Conservation (phyloP, 2,888 invertebrate species). For the Microctonus aethiopoides region DNA sequence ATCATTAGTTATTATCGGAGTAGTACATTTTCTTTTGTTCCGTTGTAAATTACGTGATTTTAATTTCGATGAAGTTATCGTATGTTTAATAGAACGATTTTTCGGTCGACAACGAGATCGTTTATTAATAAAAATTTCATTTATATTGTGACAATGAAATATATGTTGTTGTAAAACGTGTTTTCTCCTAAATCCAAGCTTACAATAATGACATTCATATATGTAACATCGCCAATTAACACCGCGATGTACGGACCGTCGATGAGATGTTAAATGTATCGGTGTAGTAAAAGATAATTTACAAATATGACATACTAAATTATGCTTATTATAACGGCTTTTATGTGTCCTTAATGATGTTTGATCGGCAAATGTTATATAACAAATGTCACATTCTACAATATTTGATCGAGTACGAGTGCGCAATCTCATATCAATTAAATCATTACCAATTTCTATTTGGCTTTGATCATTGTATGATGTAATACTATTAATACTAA, state of each 20-base stretch:
- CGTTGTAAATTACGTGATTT: background rate
- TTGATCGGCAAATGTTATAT: background rate
- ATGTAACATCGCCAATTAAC: background rate
- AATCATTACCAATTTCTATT: background rate
- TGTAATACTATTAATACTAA: background rate
- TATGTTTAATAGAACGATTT: background rate
- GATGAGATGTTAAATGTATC: background rate
- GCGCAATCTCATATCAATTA: background rate
- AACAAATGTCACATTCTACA: constrained; percentile 13
- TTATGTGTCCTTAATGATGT: background rate
- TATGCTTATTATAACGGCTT: background rate
- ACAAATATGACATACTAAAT: constrained; percentile 5
- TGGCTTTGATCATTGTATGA: background rate
- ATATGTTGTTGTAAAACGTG: constrained; percentile 37
- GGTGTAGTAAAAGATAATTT: background rate
- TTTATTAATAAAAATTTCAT: background rate
- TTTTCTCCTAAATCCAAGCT: constrained; percentile 12
- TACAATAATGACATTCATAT: constrained; percentile 38
- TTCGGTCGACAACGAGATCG: background rate
- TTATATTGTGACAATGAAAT: constrained; percentile 37
- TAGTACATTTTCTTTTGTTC: background rate
- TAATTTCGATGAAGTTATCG: background rate
- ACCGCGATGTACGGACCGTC: constrained; percentile 5
- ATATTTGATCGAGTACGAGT: background rate
- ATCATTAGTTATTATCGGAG: background rate